Base-by-base conservation (phyloP, 2,113 vertebrate species). In the Agelaius tricolor region DNA sequence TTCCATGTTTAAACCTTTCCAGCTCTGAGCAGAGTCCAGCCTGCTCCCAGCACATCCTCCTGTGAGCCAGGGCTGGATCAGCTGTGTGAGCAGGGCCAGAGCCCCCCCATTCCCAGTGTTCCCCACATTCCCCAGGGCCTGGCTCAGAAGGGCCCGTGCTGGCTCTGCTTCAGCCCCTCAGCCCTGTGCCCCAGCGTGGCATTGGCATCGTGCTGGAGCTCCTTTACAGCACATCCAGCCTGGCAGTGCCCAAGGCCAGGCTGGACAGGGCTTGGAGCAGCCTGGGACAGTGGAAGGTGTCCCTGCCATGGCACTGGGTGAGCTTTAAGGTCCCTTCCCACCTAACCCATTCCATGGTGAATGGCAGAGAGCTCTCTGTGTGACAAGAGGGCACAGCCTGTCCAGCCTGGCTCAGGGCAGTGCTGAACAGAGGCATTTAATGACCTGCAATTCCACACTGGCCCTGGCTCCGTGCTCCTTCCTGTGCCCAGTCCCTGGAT, bases 141-240 rank as follows among this genome's bases (percentile, higher is more conserved):
- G 6, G 2, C 0, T 1, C 55, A 44, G 74, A 31, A n/a, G 12
- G 21, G 33, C 30, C 28, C 0, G 0, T 12, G 20, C 6, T 13
- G 33, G 46, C 77, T 84, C 12, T 27, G 22, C 31, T 39, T 18
- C 12, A 35, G 57, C 72, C 55, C 44, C 47, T 21, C 43, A 27
- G 62, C n/a, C 18, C 0, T 2, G 6, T 15, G 59, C 21, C 37
- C 61, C 23, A 2, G 7, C 2, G 33, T 8, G 57, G 43, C 61
- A 5, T 14, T 14, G 80, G 61, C 69, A 30, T 52, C 0, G 0
- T 57, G 74, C 23, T 49, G 6, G 1, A 27, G 39, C 51, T 65
- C 23, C 65, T 46, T 17, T 19, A n/a, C 69, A 74, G 37, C 37
- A 30, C 61, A 24, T 66, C 54, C 61, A 59, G 68, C 27, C 44